Base-by-base conservation (phyloP, 1,140 invertebrate species). In the Zaprionus inermis region DNA sequence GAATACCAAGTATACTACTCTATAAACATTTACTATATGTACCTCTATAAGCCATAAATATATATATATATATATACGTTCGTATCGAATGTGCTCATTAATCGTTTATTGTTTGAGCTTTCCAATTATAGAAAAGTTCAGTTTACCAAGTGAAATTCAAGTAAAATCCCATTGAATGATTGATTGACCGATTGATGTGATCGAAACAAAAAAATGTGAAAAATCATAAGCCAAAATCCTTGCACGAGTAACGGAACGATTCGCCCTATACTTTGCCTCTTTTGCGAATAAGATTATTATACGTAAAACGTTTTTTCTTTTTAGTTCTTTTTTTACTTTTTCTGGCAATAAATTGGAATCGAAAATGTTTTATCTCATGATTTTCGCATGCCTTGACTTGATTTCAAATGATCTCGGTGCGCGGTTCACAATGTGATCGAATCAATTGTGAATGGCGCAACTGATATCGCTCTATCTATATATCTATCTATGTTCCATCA, bases 181-280 rank as follows among this genome's bases (percentile, higher is more conserved):
- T 28, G 24, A 28, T 41, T 57, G 60, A 71, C 22, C 20, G 64
- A 58, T 58, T 67, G 41, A 68, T 67, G 11, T 32, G 18, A 55
- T 69, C 16, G 30, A 30, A 24, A 54, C 41, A 57, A 57, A 51
- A 18, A 65, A 41, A 41, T 36, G 49, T 30, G 18, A 59, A 55
- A 56, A 36, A 59, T 11, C 30, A 24, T 32, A 46, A 64, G 41
- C 60, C 60, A 60, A 82, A 81, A 91, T 92, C 91, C 91, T 92
- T 92, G 91, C 91, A 92, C 91, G 91, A 92, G 91, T 92, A 75
- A 81, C 79, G 59, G 59, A 74, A 74, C 89, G 83, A 84, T 92
- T 84, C 79, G 91, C 91, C 91, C 91, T 91, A 85, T 80, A 79
- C 78, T 83, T 89, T 89, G 69, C 59, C 38, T 78, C 79, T 30